A percentile compares a stretch with the other conserved stretches of the same genome.
phyloP scores from a whole-genome alignment of 2,888 invertebrate species.

The Plagodis pulveraria region DNA sequence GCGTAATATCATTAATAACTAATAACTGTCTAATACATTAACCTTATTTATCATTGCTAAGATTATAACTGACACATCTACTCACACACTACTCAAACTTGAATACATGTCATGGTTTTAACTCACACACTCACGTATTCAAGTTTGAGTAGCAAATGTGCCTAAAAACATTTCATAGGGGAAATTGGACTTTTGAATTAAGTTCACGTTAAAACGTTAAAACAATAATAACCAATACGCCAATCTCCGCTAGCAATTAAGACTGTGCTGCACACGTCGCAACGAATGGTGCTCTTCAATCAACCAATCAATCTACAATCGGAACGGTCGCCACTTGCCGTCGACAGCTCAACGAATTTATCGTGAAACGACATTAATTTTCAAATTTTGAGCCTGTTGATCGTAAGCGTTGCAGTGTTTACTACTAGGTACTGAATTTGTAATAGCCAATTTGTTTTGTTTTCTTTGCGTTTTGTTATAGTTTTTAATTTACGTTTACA shows the following conservation, averaged over 20 bases:
- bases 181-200: background rate
- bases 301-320: slow-evolving; percentile 84
- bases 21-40: no score
- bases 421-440: slow-evolving; percentile 2
- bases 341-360: slow-evolving; percentile 82
- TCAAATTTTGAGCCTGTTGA: slow-evolving; percentile 81
- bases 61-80: no score
- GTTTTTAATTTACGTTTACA: no score
- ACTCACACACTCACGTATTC: no score
- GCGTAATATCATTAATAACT: no score
- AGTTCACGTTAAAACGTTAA: slow-evolving; percentile 41
- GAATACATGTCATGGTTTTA: no score
- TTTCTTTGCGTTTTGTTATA: no score
- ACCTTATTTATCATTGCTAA: no score
- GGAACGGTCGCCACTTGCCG: slow-evolving; percentile 80
- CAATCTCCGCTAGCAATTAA: slow-evolving; percentile 81
- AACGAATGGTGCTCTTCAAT: slow-evolving; percentile 83
- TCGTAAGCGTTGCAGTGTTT: slow-evolving; percentile 33
- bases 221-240: slow-evolving; percentile 66
- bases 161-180: no score
- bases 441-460: no score
- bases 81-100: no score
- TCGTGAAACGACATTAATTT: slow-evolving; percentile 77
- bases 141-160: no score
- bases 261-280: slow-evolving; percentile 73